Evolutionary conservation across 1,140 invertebrate genomes (phyloP), one percentile per base, ranked within the genome.

Genomic region (Cyclina sinensis): DNA sequence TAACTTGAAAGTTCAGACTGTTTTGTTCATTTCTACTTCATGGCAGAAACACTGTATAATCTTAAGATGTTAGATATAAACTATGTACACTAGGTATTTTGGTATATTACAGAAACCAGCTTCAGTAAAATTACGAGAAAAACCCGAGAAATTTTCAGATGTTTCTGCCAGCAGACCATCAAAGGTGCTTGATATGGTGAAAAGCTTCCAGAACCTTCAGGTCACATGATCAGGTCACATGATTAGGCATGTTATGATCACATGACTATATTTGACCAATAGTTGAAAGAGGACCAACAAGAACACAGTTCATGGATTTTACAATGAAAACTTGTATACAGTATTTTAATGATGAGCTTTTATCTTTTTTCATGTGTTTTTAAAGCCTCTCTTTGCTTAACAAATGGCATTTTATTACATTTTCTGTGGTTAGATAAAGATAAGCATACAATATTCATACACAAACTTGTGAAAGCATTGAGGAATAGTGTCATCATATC

Each of bases 201-300:
- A 94, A 89, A 94, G 91, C 82, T 94, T 93, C 73, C 93, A 94
- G 85, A 94, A 92, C 39, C 79, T 93, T 18, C 91, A 94, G 85
- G 93, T 91, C 46, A 92, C 84, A 46, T 86, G 84, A 86, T 84
- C 37, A n/a, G 2, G 48, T 43, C 43, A 43, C 43, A 43, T 43
- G 43, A 43, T 14, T 14, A 81, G 35, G 48, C 2, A 18, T 16
- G 35, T 1, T 27, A 27, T 1, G n/a, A n/a, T 37, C 65, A 70
- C 35, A 39, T 70, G 65, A 70, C 35, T 18, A 39, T 14, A 37
- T 12, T 27, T 27, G 24, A 37, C 65, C 65, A 70, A 70, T 70
- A 3, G 37, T 16, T 27, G 57, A 62, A 27, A 62, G n/a, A 7
- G n/a, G 57, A 62, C 57, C 57, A 62, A 27, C 27, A 24, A 27